Evolutionary conservation across 1,140 invertebrate genomes (phyloP).

Genomic region (Drosophila tani): DNA sequence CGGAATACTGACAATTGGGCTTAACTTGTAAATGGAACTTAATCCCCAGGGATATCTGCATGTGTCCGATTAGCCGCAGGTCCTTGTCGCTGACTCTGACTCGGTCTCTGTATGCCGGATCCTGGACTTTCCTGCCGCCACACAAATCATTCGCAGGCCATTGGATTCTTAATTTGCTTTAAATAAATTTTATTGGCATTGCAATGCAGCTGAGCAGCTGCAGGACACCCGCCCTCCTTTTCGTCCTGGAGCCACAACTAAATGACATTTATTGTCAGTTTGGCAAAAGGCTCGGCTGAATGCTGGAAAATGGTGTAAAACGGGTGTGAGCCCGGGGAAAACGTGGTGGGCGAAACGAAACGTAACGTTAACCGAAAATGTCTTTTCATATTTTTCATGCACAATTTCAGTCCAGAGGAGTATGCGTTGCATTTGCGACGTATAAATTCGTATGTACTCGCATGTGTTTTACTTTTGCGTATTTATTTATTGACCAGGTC

Average conservation of each 20-base stretch:
- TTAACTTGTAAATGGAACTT: conserved; percentile 38
- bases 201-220: conserved; percentile 57
- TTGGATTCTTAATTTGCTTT: conserved; percentile 71
- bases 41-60: conserved; percentile 16
- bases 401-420: conserved; percentile 53
- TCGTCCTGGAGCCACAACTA: conserved; percentile 45
- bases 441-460: conserved; percentile 11
- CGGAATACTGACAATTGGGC: conserved; percentile 18
- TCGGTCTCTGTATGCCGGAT: no score
- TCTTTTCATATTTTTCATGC: conserved; percentile 81
- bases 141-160: conserved; percentile 67
- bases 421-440: conserved; percentile 37
- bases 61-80: conserved; percentile 36
- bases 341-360: conserved; percentile 27
- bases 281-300: conserved; percentile 14
- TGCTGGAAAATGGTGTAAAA: conserved; percentile 19
- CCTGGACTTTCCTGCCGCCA: conserved; percentile 13
- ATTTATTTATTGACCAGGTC: conserved; percentile 77
- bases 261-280: conserved; percentile 81
- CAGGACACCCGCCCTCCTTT: conserved; percentile 8
- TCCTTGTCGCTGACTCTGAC: background rate
- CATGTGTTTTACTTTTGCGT: conserved; percentile 60
- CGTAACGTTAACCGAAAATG: conserved; percentile 68
- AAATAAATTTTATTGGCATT: conserved; percentile 77
- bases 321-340: conserved; percentile 1